A percentile compares a stretch with the other conserved stretches of the same genome.
Evolutionary conservation across 1,140 invertebrate species (phyloP).

Genomic region (Brachionus sp.): DNA sequence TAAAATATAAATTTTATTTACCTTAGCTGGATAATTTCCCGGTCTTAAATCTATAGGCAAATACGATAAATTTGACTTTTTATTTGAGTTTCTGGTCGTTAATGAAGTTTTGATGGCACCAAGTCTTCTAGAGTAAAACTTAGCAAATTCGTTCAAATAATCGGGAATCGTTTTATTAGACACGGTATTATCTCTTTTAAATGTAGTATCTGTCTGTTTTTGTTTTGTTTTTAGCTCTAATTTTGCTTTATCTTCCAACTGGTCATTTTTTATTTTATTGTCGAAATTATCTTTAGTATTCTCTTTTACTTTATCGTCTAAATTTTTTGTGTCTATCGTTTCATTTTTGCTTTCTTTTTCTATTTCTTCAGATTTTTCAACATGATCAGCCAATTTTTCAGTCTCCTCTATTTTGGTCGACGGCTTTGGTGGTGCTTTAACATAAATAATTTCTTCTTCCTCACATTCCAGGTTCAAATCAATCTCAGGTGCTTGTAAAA

Average conservation of each 20-base stretch:
- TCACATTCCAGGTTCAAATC: conserved; percentile 38
- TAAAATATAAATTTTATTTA: background rate
- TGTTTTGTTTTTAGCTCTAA: background rate
- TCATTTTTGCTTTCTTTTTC: background rate
- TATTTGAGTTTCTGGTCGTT: background rate
- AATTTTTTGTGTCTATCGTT: background rate
- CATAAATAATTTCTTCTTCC: conserved; percentile 35
- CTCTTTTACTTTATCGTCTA: background rate
- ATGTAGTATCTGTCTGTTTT: background rate
- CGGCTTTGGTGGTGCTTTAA: background rate
- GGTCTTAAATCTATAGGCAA: conserved; percentile 23
- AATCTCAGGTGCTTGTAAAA: conserved; percentile 28
- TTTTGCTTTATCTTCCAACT: background rate
- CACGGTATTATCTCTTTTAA: background rate
- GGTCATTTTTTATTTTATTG: background rate
- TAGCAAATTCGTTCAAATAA: conserved; percentile 5
- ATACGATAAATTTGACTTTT: background rate
- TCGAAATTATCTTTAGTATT: background rate
- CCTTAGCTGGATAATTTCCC: conserved; percentile 28
- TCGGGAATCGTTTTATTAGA: background rate
- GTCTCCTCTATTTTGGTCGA: background rate
- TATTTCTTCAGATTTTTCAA: background rate
- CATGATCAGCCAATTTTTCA: background rate
- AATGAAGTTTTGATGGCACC: conserved; percentile 11
- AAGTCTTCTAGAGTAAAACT: conserved; percentile 35